Evolutionary conservation across 2,113 vertebrate species (phyloP).

Genomic region (Ariopsis seemanni): DNA sequence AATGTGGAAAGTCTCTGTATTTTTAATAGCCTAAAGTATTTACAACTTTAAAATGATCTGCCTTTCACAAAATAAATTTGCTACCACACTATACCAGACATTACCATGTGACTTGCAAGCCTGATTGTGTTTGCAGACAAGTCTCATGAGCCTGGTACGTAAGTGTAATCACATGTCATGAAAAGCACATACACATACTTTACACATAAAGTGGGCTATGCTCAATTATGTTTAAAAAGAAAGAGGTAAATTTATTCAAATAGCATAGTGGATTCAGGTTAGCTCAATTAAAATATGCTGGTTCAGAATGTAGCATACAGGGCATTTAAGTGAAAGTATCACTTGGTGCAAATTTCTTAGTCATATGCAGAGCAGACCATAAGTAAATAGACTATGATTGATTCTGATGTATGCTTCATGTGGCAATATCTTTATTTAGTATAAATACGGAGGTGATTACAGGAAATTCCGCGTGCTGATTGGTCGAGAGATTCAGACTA

Average conservation of each 20-base stretch:
- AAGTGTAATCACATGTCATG: not conserved
- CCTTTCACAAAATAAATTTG: not conserved
- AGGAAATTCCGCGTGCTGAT: too few relatives aligned
- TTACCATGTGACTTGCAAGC: not conserved
- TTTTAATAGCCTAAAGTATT: not conserved
- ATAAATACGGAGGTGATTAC: too few relatives aligned
- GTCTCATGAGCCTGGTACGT: not conserved
- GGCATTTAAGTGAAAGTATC: not conserved
- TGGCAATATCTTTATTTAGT: not conserved
- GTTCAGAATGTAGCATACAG: too few relatives aligned
- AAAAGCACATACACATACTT: not conserved
- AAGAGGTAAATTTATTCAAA: too few relatives aligned
- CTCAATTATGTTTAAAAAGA: too few relatives aligned
- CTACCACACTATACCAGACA: too few relatives aligned
- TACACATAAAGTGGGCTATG: not conserved
- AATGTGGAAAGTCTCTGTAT: not conserved
- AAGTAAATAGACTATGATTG: not conserved
- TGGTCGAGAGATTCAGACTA: too few relatives aligned
- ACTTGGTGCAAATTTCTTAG: not conserved
- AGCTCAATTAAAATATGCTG: too few relatives aligned
- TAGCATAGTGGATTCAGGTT: too few relatives aligned
- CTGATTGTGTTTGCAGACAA: not conserved
- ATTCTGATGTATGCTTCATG: not conserved
- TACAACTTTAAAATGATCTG: not conserved
- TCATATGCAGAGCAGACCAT: not conserved